Percentiles rank a stretch among this genome's conserved stretches.
phyloP scores from a whole-genome alignment of 2,888 invertebrate species.

The Phaedon cochleariae region DNA sequence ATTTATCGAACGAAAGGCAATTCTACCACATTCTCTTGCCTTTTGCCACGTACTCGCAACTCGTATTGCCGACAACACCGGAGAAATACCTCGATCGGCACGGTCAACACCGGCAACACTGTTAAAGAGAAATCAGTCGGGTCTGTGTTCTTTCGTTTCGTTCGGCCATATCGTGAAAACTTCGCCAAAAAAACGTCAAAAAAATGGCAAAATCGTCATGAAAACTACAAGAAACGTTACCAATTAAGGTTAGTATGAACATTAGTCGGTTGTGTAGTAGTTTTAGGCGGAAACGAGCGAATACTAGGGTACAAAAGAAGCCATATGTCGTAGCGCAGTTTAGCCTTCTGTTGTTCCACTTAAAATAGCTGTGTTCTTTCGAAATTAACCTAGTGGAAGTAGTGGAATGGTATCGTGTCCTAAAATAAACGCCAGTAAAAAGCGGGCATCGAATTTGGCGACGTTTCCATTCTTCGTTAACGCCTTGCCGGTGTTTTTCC shows the following conservation, averaged over 20 bases:
- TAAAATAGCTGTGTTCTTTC: conserved; percentile 15
- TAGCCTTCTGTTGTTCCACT: conserved; percentile 43
- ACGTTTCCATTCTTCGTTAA: conserved; percentile 24
- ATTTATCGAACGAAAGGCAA: background rate
- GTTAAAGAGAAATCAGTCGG: conserved; percentile 30
- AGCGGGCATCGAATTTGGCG: conserved; percentile 5
- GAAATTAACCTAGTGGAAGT: conserved; percentile 7
- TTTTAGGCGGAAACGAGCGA: background rate
- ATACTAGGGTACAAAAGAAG: conserved; percentile 34
- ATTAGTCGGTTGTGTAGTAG: background rate
- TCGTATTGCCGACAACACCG: conserved; percentile 3
- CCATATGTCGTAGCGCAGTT: conserved; percentile 47
- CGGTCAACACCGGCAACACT: conserved; percentile 22
- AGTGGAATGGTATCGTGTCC: background rate
- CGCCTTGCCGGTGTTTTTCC: conserved; percentile 42
- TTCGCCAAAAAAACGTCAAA: conserved; percentile 14
- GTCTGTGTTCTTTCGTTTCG: conserved; percentile 32
- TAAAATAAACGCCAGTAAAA: background rate
- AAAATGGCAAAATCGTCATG: conserved; percentile 29
- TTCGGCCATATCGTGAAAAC: conserved; percentile 18
- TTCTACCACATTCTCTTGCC: background rate
- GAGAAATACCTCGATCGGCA: conserved; percentile 4
- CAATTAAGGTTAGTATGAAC: conserved; percentile 34
- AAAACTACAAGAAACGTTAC: conserved; percentile 11
- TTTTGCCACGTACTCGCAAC: background rate